Evolutionary conservation across 2,113 vertebrate genomes (phyloP), one percentile per base, ranked within the genome.

Genomic region (Lagopus muta): DNA sequence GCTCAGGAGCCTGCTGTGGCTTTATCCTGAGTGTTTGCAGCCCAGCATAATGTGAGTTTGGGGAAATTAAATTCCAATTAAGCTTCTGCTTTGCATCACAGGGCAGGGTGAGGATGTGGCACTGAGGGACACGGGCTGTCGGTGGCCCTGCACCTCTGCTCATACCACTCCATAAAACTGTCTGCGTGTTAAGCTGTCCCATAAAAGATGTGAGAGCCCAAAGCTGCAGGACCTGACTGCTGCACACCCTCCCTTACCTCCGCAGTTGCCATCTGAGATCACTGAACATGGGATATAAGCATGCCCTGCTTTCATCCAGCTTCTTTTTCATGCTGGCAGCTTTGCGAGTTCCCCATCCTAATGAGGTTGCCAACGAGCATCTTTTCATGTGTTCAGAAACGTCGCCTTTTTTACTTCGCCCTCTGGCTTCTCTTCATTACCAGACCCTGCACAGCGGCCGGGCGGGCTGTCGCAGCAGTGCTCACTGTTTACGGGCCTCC

Each of bases 401-500:
- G 79, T 92, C 94, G 83, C 92, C 72, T 88, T 85, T 45, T 40
- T 75, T 85, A 54, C 76, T 66, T 66, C 74, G 72, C 87, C 90
- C 89, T 89, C 87, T 89, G 86, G 83, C 86, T 82, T 71, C 32
- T 86, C 85, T 78, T 94, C 57, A 66, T 95, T 90, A 86, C 70
- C 89, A 88, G 92, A 43, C 84, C 82, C 78, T 78, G 81, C 94
- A 92, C 89, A 90, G 85, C 16, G 73, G 87, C 95, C 90, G 58
- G 65, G 91, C 90, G 80, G 92, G 89, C 95, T 92, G 94, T 90
- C 88, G 94, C 67, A 4, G 94, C 91, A 80, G 87, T 58, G 10
- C 91, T 94, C 92, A 88, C 95, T 93, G 91, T 95, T 97, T 96
- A 93, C 83, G 95, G 92, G 89, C 96, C 90, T 96, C 95, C 96